Conservation (phyloP, 1,140 invertebrate species). For the Drosophila kurseongensis region DNA sequence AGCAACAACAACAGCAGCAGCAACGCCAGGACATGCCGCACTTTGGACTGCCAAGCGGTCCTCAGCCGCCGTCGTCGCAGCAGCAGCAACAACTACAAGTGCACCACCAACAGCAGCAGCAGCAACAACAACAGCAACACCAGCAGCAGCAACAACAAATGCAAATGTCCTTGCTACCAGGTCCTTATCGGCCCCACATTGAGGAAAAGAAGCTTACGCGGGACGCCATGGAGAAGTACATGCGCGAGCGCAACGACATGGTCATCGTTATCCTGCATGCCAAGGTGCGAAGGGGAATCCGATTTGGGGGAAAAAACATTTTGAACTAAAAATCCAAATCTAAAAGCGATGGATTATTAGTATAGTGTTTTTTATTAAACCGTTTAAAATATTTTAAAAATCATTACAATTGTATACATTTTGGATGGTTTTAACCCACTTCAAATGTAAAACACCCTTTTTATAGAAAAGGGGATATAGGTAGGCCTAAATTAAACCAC, state of each 20-base stretch:
- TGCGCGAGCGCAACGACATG: constrained; percentile 97
- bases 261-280: constrained; percentile 99
- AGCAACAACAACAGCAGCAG: constrained; percentile 25
- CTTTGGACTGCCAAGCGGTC: constrained; percentile 75
- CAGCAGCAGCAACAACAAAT: constrained; percentile 76
- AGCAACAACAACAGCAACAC: constrained; percentile 67
- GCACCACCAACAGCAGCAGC: constrained; percentile 72
- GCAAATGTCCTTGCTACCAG: constrained; percentile 73
- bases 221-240: constrained; percentile 98
- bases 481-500: too few species aligned
- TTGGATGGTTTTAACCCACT: too few species aligned
- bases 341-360: too few species aligned
- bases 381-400: too few species aligned
- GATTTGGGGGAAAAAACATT: too few species aligned
- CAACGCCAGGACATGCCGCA: constrained; percentile 80
- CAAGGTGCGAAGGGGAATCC: constrained; percentile 86
- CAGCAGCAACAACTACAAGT: constrained; percentile 84
- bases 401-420: too few species aligned
- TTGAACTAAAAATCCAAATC: too few species aligned
- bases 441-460: too few species aligned
- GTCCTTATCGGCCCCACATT: constrained; percentile 84
- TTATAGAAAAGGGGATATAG: too few species aligned
- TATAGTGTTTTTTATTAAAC: too few species aligned
- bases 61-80: constrained; percentile 85
- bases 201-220: constrained; percentile 94